phyloP scores from a whole-genome alignment of 2,888 invertebrate species.

The Agrypnus murinus region DNA sequence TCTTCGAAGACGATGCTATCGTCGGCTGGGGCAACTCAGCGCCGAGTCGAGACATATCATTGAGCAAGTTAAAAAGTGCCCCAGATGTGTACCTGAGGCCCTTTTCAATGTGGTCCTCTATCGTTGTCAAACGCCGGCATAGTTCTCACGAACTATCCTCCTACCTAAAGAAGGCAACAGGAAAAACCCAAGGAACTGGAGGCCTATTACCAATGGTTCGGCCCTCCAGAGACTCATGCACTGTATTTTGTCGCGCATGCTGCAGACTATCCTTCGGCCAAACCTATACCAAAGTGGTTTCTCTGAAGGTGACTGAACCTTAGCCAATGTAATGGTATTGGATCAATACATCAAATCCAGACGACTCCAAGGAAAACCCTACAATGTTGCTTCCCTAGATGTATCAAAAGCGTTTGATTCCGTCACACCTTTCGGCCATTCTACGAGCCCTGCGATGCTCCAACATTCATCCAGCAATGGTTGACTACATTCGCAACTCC shows the following conservation, averaged over 20 bases:
- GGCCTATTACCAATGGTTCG: slow-evolving; percentile 63
- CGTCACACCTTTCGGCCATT: too few species aligned
- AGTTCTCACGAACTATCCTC: slow-evolving; percentile 45
- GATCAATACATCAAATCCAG: too few species aligned
- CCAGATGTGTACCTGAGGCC: too few species aligned
- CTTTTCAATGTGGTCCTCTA: too few species aligned
- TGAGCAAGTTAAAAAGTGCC: too few species aligned
- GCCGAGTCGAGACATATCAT: too few species aligned
- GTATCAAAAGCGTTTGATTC: slow-evolving; percentile 69
- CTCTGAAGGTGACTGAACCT: slow-evolving; percentile 63
- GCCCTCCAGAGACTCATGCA: slow-evolving; percentile 58
- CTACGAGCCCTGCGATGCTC: too few species aligned
- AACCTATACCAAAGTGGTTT: slow-evolving; percentile 61
- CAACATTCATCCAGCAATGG: too few species aligned
- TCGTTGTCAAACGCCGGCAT: neutral
- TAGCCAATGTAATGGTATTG: slow-evolving; percentile 64
- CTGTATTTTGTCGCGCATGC: slow-evolving; percentile 51
- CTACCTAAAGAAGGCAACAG: too few species aligned
- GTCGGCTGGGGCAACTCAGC: too few species aligned
- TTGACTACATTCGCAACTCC: too few species aligned
- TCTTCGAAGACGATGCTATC: too few species aligned
- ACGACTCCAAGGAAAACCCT: slow-evolving; percentile 55
- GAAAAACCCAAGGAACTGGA: slow-evolving; percentile 56
- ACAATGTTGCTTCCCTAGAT: slow-evolving; percentile 66
- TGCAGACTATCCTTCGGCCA: slow-evolving; percentile 37